These are phyloP conservation scores for Chloromyia formosa DNA, from an alignment of 2,888 invertebrate species.

Conservation along the genomic window DNA sequence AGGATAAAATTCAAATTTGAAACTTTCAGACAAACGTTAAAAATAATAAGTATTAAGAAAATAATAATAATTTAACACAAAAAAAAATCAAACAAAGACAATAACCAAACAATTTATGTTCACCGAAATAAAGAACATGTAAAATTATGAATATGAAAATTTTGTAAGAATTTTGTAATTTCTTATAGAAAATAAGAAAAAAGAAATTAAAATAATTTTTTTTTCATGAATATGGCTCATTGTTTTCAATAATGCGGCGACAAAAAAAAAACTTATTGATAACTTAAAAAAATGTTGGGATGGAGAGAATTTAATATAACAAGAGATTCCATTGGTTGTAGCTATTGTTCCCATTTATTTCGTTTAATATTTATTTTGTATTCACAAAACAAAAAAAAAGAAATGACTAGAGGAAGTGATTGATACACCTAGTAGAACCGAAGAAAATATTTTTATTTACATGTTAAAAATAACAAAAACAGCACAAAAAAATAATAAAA, in stretches of 20 bases:
- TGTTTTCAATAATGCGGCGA: background rate
- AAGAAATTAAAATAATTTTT: background rate
- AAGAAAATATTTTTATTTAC: too few relatives aligned
- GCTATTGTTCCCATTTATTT: too few relatives aligned
- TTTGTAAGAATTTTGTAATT: background rate
- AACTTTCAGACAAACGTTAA: background rate
- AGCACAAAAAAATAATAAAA: too few relatives aligned
- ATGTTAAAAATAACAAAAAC: too few relatives aligned
- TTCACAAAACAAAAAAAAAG: too few relatives aligned
- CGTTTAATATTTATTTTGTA: too few relatives aligned
- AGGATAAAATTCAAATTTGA: background rate
- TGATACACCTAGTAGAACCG: too few relatives aligned
- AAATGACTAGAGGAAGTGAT: too few relatives aligned
- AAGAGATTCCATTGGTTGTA: background rate
- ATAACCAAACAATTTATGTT: background rate
- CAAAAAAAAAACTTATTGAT: background rate
- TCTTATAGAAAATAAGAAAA: background rate
- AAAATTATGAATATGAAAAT: background rate
- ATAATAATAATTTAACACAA: background rate
- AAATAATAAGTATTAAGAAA: background rate
- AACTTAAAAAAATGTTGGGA: background rate
- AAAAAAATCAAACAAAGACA: background rate
- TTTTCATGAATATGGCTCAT: background rate
- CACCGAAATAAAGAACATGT: background rate
- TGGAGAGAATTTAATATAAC: constrained; percentile 1